Base-by-base conservation (phyloP, 2,113 vertebrate species). In the Machaerirhynchus nigripectus region DNA sequence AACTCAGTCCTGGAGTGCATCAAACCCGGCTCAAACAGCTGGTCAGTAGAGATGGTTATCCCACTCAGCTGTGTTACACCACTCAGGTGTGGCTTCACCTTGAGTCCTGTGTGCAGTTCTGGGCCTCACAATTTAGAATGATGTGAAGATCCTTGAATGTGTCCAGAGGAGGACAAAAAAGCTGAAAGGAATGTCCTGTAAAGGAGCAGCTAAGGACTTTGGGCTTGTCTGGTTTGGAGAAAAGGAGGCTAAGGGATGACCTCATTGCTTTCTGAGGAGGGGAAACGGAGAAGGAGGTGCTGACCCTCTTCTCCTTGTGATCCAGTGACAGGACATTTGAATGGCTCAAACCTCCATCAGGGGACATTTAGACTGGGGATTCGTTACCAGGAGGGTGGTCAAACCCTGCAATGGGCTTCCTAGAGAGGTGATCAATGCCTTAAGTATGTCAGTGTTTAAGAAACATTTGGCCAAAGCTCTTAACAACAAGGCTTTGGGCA, bases 11-110 rank as follows among this genome's bases (percentile, higher is more conserved):
- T 27, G 47, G 44, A 17, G 21, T 35, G 30, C 56, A 53, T 4
- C 80, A 61, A 49, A 50, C 31, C 50, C 53, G 46, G 53, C 9
- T 68, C 11, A 31, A 23, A 3, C 7, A 74, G 60, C 40, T 8
- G 5, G 47, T 16, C 79, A 50, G 27, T 1, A 56, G 35, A 24
- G 28, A 28, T 44, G 40, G 40, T 16, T 39, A 20, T 31, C 24
- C 42, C 2, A 8, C 46, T 46, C 49, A 35, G 37, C 1, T 0
- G 17, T 24, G 37, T n/a, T n/a, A n/a, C n/a, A n/a, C n/a, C n/a
- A n/a, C n/a, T n/a, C n/a, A n/a, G n/a, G 1, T 40, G 46, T 1
- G 3, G 46, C 49, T 39, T 63, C 55, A 63, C 27, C 55, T 30
- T 28, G 19, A 44, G 3, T 21, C n/a, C 33, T 35, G 26, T 4